Percentiles rank a stretch among this genome's conserved stretches.
Conservation (phyloP, 2,888 invertebrate species). For the Ctena decussata region DNA sequence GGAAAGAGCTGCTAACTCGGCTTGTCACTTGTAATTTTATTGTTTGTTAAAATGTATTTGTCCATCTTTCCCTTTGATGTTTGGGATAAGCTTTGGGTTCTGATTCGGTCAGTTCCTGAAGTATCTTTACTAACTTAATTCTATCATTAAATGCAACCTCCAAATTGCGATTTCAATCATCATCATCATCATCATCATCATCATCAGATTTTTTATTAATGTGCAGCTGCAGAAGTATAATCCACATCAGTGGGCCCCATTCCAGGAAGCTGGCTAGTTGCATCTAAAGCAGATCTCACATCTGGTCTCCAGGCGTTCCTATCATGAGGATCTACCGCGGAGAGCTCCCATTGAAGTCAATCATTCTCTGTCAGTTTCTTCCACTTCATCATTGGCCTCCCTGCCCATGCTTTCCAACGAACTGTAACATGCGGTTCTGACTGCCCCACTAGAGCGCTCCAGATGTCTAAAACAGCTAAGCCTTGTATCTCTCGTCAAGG, state of each 20-base stretch:
- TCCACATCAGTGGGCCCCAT: not conserved
- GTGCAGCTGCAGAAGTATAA: not conserved
- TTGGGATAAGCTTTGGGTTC: too few relatives aligned
- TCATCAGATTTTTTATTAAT: not conserved
- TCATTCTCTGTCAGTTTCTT: not conserved
- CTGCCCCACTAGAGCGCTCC: not conserved
- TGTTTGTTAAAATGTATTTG: too few relatives aligned
- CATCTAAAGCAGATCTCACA: not conserved
- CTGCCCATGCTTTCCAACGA: not conserved
- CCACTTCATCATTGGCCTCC: not conserved
- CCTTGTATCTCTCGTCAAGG: not conserved
- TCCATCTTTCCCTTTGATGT: too few relatives aligned
- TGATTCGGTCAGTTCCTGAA: too few relatives aligned
- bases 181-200: constrained; percentile 1
- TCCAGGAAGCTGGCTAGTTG: not conserved
- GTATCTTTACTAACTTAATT: too few relatives aligned
- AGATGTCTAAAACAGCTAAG: not conserved
- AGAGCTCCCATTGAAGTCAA: not conserved
- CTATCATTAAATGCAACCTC: too few relatives aligned
- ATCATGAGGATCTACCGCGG: not conserved
- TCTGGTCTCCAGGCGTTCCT: not conserved
- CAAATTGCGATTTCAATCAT: too few relatives aligned
- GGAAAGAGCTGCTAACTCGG: too few relatives aligned
- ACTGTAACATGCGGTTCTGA: not conserved
- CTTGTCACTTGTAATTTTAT: too few relatives aligned